Conservation (phyloP, 2,888 invertebrate species). For the Periphyllus acericola region DNA sequence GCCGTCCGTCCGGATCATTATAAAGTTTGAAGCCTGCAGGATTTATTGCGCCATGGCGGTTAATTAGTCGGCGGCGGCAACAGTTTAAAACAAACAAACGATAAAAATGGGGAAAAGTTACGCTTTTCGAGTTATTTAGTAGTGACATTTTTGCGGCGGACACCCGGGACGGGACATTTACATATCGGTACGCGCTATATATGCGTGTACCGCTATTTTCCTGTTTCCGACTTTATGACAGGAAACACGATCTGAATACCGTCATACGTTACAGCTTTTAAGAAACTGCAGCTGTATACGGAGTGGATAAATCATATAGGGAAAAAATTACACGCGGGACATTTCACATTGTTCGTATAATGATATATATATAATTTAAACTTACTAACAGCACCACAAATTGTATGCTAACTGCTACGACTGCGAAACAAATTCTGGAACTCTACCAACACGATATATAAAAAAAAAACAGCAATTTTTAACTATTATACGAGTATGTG, state of each 20-base stretch:
- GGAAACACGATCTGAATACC: not conserved
- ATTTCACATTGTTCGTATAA: slow-evolving; percentile 2
- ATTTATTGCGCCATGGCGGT: not conserved
- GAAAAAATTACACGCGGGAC: not conserved
- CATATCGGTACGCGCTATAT: not conserved
- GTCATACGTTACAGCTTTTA: not conserved
- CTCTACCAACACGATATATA: not conserved
- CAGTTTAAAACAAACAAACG: slow-evolving; percentile 28
- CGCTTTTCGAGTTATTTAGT: not conserved
- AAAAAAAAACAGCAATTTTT: not conserved
- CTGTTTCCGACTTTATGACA: not conserved
- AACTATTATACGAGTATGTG: not conserved
- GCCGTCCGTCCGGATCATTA: not conserved
- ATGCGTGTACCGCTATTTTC: not conserved
- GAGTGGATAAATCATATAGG: not conserved
- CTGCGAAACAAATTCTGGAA: not conserved
- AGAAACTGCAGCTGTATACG: not conserved
- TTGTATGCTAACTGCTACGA: not conserved
- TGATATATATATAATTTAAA: not conserved
- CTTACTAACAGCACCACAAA: slow-evolving; percentile 3
- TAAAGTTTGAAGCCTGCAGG: slow-evolving; percentile 13
- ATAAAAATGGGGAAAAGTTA: not conserved
- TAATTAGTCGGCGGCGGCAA: slow-evolving; percentile 11
- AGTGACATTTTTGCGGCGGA: not conserved
- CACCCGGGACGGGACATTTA: not conserved